Base-by-base conservation (phyloP, 2,888 invertebrate genomes). In the Aleiodes alternator region DNA sequence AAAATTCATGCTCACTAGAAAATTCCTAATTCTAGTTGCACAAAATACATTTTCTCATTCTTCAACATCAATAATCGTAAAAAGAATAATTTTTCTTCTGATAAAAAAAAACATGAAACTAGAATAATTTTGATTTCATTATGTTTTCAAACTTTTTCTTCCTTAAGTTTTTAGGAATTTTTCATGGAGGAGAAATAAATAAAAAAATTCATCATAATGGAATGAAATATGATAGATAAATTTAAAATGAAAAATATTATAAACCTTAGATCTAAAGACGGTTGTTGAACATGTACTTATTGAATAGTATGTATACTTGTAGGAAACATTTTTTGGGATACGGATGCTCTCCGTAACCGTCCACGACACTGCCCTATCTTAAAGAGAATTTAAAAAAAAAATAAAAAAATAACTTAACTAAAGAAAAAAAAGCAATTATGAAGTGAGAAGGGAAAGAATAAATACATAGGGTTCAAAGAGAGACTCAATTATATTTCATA, bases 291-390 rank as follows among this genome's bases (percentile, higher is more conserved):
- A 86, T 87, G 84, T 88, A 88, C 83, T 87, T 88, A 86, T 88
- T 87, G 86, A 86, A 84, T 88, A 88, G 86, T 85, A 84, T 85
- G 83, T 86, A 87, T 85, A 87, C 87, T 86, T 85, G 84, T 88
- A 88, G 88, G 84, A 85, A 85, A 86, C 83, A 85, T 86, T 75
- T 51, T 51, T 82, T 87, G 86, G 87, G 86, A 84, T 85, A 83
- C 87, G 88, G 88, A 88, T 86, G 81, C 75, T 81, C 80, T 88
- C 87, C 88, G 88, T 88, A 87, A 85, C 87, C 88, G 88, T 88
- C 88, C 87, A 87, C 87, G 84, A 87, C 88, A 88, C 88, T 88
- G 88, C 88, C 88, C 88, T 87, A 83, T 85, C 82, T 84, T 85
- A 83, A 82, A 81, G 82, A 43, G 9, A 43, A 43, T 75, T 78